Conservation (phyloP, 2,888 invertebrate genomes). For the Coelogynopora nodosa region DNA sequence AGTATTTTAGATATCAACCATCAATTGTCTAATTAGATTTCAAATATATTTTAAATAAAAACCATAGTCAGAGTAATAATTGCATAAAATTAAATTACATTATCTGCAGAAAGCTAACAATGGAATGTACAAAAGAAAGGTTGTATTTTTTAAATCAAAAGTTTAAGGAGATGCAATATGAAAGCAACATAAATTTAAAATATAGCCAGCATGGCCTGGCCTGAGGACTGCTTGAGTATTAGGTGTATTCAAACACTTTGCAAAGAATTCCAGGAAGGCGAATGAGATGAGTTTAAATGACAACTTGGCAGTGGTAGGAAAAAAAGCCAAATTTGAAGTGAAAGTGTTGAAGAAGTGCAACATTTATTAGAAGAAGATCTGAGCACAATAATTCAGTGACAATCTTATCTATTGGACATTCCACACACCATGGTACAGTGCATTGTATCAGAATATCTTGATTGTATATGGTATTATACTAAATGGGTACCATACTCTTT, state of each 20-base stretch:
- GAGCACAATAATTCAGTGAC: background rate
- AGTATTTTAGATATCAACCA: background rate
- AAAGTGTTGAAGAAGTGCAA: slow-evolving; percentile 13
- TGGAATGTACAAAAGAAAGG: background rate
- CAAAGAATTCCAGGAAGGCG: slow-evolving; percentile 32
- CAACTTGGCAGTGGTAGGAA: background rate
- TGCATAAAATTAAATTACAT: background rate
- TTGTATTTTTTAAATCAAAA: slow-evolving; percentile 1
- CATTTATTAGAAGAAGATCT: background rate
- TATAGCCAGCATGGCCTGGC: background rate
- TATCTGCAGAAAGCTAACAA: background rate
- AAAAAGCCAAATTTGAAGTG: slow-evolving; percentile 13
- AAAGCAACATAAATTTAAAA: slow-evolving; percentile 6
- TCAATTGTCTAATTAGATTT: background rate
- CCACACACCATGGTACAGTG: slow-evolving; percentile 15
- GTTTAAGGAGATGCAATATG: slow-evolving; percentile 24
- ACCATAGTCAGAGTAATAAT: too few relatives aligned
- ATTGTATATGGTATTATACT: background rate
- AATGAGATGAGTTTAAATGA: background rate
- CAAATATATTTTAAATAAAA: background rate
- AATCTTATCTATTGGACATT: slow-evolving; percentile 11
- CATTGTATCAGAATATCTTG: slow-evolving; percentile 30
- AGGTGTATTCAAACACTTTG: background rate
- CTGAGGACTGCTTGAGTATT: slow-evolving; percentile 14
- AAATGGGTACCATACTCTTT: slow-evolving; percentile 33